These are phyloP conservation scores for Brachyptera putata DNA, from an alignment of 2,888 invertebrate genomes.

Conservation along the genomic window DNA sequence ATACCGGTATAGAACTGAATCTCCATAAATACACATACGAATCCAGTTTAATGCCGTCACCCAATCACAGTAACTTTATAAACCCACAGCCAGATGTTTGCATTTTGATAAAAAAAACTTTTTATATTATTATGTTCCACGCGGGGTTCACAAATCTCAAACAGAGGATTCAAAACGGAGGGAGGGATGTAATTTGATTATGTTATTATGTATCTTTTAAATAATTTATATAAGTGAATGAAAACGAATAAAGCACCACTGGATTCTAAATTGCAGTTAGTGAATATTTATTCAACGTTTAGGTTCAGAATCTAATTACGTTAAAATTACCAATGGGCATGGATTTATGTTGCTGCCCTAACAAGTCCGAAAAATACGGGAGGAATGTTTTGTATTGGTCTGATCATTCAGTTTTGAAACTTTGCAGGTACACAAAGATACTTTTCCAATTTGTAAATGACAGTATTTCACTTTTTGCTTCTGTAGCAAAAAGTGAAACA, in stretches of 20 bases:
- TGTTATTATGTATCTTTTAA: slow-evolving; percentile 18
- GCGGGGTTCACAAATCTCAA: no score
- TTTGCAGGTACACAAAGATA: no score
- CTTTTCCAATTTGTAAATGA: no score
- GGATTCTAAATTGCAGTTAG: slow-evolving; percentile 5
- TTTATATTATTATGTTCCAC: slow-evolving; percentile 11
- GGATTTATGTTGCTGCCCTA: no score
- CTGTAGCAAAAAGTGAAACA: no score
- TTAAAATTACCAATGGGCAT: not conserved
- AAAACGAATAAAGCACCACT: slow-evolving; percentile 3
- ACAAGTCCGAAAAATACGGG: no score
- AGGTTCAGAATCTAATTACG: not conserved
- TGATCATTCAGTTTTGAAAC: no score
- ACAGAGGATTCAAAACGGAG: not conserved
- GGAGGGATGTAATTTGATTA: slow-evolving; percentile 8
- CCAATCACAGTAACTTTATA: slow-evolving; percentile 31
- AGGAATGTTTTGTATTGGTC: no score
- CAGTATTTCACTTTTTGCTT: no score
- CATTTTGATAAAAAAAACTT: slow-evolving; percentile 19
- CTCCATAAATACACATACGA: slow-evolving; percentile 30
- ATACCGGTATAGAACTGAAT: slow-evolving; percentile 21
- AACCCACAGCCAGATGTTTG: slow-evolving; percentile 24
- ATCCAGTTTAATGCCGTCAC: slow-evolving; percentile 27
- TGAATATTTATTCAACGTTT: not conserved
- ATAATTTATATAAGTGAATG: slow-evolving; percentile 9